Conservation (phyloP, 2,113 vertebrate species). For the Helogale parvula region DNA sequence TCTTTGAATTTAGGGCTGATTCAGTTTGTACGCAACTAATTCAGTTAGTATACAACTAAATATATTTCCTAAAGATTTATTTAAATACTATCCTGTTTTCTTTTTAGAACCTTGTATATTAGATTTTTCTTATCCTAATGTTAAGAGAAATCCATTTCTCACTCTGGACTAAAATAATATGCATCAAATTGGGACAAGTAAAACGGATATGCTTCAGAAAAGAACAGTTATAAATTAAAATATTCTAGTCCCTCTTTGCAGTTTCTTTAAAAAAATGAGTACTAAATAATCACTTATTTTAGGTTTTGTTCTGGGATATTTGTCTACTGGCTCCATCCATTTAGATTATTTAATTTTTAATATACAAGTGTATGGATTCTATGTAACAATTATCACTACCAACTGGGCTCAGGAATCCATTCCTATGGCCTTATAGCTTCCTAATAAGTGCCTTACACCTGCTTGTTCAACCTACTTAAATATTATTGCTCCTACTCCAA, state of each 20-base stretch:
- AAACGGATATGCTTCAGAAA: slow-evolving; percentile 8
- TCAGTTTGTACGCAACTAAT: background rate
- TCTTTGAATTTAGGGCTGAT: background rate
- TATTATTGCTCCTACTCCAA: background rate
- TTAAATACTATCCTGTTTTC: slow-evolving; percentile 31
- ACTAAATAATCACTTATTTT: slow-evolving; percentile 17
- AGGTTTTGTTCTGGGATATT: background rate
- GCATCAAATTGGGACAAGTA: background rate
- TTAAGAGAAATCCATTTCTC: background rate
- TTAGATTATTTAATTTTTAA: background rate
- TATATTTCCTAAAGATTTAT: slow-evolving; percentile 26
- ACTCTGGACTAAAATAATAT: background rate
- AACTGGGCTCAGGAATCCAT: background rate
- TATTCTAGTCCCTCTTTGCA: background rate
- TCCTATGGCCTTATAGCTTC: background rate
- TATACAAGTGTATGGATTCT: background rate
- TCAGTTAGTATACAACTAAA: background rate
- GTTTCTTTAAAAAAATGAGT: background rate
- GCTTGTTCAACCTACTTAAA: background rate
- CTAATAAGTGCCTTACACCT: background rate
- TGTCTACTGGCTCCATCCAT: background rate
- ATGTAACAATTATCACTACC: background rate
- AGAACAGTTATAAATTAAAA: background rate
- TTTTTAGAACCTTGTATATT: slow-evolving; percentile 13
- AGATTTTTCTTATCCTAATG: background rate